Evolutionary conservation across 2,113 vertebrate genomes (phyloP).

Genomic region (Copsychus sechellarum): DNA sequence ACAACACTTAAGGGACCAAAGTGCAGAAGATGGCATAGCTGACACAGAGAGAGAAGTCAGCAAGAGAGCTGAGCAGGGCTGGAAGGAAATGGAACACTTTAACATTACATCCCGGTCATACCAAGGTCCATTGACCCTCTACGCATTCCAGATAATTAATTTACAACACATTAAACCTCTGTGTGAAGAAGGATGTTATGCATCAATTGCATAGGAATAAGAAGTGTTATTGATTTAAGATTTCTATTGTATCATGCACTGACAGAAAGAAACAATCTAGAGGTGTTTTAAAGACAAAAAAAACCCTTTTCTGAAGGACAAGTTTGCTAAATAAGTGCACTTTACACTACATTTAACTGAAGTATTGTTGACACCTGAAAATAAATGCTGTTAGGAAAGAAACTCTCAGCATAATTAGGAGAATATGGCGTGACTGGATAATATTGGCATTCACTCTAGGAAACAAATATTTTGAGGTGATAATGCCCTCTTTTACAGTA

Average conservation of each 20-base stretch:
- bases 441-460: conserved; percentile 69
- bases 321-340: conserved; percentile 40
- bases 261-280: conserved; percentile 32
- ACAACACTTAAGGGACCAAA: conserved; percentile 53
- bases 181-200: conserved; percentile 77
- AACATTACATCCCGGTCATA: conserved; percentile 69
- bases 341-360: conserved; percentile 44
- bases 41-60: conserved; percentile 4
- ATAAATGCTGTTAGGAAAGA: not conserved
- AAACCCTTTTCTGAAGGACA: conserved; percentile 61
- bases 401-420: conserved; percentile 53
- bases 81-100: conserved; percentile 70
- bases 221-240: conserved; percentile 75
- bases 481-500: conserved; percentile 75
- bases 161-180: conserved; percentile 86
- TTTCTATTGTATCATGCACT: conserved; percentile 50
- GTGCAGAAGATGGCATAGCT: conserved; percentile 45
- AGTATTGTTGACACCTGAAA: not conserved
- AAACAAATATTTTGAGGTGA: conserved; percentile 65
- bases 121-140: conserved; percentile 82
- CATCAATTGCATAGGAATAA: conserved; percentile 76
- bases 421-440: not conserved
- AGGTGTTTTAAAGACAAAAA: conserved; percentile 20
- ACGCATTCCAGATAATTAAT: conserved; percentile 86
- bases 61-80: conserved; percentile 34